Evolutionary conservation across 2,888 invertebrate species (phyloP), one percentile per base, ranked within the genome.

Genomic region (Andrena fulva): DNA sequence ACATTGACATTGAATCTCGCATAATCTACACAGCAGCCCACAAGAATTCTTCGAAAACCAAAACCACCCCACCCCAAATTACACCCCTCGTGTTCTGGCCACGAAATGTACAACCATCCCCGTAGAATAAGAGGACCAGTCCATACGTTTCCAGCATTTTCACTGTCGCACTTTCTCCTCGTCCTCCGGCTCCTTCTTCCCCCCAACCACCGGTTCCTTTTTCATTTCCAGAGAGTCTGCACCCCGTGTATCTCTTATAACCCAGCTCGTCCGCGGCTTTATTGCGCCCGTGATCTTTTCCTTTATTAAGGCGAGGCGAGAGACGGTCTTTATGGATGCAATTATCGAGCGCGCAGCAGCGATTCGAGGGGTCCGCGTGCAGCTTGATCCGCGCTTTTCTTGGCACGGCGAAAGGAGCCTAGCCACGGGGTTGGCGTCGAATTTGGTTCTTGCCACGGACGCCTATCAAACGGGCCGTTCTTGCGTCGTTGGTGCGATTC

Each of bases 261-360:
- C 77, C 72, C 63, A 42, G 62, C 76, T 10, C 72, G 64, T 54
- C 74, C 77, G 48, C 56, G 56, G 24, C 79, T 87, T 86, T 85
- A 86, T 87, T 86, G 85, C 86, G 76, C 72, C 73, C 73, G 79
- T 80, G 88, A 85, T 86, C 85, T 85, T 88, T 88, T 88, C 83
- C 68, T 88, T 88, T 88, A 88, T 86, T 86, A 86, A 83, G 66
- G 60, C 29, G 72, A 62, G 71, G 52, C 71, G 73, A 68, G 50
- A 69, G 75, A 62, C 75, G 71, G 75, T 77, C 84, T 87, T 87
- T 85, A 85, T 82, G 84, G 85, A 78, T 71, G 85, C 87, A 87
- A 87, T 87, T 87, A 87, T 77, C 80, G 85, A 63, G 70, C 71
- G 71, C 70, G 60, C n/a, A 59, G 54, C 71, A 63, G 64, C 73